Conservation (phyloP, 37 sponge, comb jelly and placozoan species). For the Oopsacas minuta region DNA sequence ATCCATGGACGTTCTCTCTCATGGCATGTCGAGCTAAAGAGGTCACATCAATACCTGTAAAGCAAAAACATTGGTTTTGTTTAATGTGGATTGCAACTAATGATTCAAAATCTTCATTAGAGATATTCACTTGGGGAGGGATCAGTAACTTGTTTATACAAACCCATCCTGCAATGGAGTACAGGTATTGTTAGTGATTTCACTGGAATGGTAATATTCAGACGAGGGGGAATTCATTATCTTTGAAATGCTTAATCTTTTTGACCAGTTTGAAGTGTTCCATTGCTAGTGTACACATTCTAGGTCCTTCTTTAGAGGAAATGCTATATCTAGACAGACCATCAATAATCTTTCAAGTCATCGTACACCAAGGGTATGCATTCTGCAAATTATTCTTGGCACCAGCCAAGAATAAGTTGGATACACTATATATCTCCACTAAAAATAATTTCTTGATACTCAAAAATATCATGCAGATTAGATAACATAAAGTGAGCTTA, state of each 20-base stretch:
- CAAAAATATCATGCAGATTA: no score
- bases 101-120: not conserved
- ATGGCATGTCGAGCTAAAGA: conserved; percentile 9
- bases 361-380: no score
- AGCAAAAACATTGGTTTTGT: not conserved
- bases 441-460: no score
- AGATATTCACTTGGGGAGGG: not conserved
- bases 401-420: no score
- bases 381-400: no score
- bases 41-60: not conserved
- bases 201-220: not conserved
- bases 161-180: not conserved
- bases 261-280: not conserved
- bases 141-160: not conserved
- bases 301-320: not conserved
- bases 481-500: no score
- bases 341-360: no score
- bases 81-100: not conserved
- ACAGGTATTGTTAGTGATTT: not conserved
- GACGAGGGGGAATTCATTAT: not conserved
- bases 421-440: no score
- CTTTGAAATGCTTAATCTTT: not conserved
- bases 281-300: not conserved
- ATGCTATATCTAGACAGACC: not conserved
- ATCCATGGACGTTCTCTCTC: conserved; percentile 12